Evolutionary conservation across 2,113 vertebrate genomes (phyloP), one percentile per base, ranked within the genome.

Genomic region (Leucopsar rothschildi): DNA sequence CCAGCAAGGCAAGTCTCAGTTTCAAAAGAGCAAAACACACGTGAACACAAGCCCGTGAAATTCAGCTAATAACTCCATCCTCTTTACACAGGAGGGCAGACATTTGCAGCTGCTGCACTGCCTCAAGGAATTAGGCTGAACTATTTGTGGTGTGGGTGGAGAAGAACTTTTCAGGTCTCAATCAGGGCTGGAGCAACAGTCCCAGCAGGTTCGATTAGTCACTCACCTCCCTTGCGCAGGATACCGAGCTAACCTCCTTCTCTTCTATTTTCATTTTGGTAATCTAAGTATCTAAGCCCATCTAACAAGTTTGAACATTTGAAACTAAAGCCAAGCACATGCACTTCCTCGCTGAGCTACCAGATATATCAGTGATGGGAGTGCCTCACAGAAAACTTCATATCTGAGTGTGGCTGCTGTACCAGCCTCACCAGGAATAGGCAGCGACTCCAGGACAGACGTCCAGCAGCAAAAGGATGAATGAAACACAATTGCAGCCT

Each of bases 121-220:
- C 77, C 92, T 81, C 12, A 8, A 86, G 94, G 60, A 93, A 66
- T 66, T 20, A 40, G 45, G 60, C 47, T 88, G 57, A 90, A 81
- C 68, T 81, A 42, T 66, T 93, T 88, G 88, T 75, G 47, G 21
- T 77, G 56, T 93, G 86, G 86, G 86, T 78, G 69, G 59, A 45
- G 55, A 90, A 81, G 31, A 75, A 47, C 29, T 81, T 90, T 93
- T 47, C 64, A 88, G 71, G 80, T 70, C 64, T 90, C 79, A 59
- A 0, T 94, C 59, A 83, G 68, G 64, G 85, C 68, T 83, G 88
- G 72, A 93, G 72, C 56, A 93, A 96, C 91, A 92, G 88, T 93
- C 83, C 86, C 76, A 68, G 91, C 72, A 90, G 90, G 92, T 81
- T 93, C 80, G 59, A 86, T 88, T 83, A 81, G 52, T 90, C 86